A percentile compares a stretch with the other conserved stretches of the same genome.
These are phyloP conservation scores for Iselma pallidipennis DNA, from an alignment of 2,888 invertebrate species.

Conservation along the genomic window DNA sequence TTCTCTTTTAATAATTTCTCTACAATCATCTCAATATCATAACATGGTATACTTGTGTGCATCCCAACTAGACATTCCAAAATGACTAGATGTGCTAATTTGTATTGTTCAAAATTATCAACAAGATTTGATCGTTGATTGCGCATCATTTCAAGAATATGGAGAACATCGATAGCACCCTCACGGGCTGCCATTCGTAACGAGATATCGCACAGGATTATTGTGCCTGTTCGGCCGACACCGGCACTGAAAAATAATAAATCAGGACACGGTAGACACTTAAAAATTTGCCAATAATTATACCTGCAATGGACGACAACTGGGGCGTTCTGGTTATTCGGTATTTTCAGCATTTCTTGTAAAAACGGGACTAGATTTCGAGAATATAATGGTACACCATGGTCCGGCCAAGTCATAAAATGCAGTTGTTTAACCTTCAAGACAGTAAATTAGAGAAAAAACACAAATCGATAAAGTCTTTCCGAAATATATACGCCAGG, in stretches of 20 bases:
- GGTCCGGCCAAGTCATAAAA: slow-evolving; percentile 60
- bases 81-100: slow-evolving; percentile 55
- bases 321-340: slow-evolving; percentile 47
- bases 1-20: slow-evolving; percentile 41
- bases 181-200: slow-evolving; percentile 57
- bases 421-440: slow-evolving; percentile 57
- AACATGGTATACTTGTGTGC: slow-evolving; percentile 50
- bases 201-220: slow-evolving; percentile 63
- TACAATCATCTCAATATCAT: slow-evolving; percentile 42
- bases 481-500: too few species aligned
- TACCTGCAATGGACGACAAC: slow-evolving; percentile 61
- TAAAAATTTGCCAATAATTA: slow-evolving; percentile 2
- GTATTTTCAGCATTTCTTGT: slow-evolving; percentile 50
- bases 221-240: slow-evolving; percentile 65
- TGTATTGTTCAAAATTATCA: slow-evolving; percentile 56
- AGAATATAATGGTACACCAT: slow-evolving; percentile 55
- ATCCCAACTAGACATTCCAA: slow-evolving; percentile 53
- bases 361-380: slow-evolving; percentile 51
- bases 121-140: slow-evolving; percentile 53
- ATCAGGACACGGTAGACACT: too few species aligned
- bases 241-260: slow-evolving; percentile 57
- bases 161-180: slow-evolving; percentile 47
- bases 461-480: neutral
- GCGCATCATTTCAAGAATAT: slow-evolving; percentile 45
- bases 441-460: slow-evolving; percentile 8